Evolutionary conservation across 2,113 vertebrate species (phyloP), one percentile per base, ranked within the genome.

Genomic region (Tautogolabrus adspersus): DNA sequence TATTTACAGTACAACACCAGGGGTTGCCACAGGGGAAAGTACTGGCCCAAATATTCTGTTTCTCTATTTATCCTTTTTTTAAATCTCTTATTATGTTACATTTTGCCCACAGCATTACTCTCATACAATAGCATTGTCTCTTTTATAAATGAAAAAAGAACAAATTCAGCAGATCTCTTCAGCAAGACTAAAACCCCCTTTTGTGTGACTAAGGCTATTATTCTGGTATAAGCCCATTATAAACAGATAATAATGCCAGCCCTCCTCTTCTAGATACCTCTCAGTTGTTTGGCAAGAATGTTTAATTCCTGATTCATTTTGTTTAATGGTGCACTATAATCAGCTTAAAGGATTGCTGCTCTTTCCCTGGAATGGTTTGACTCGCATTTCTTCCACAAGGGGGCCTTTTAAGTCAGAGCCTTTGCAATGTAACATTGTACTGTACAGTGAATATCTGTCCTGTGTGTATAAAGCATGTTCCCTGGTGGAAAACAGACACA

Each of bases 331-430:
- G 68, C 75, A 79, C 75, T 75, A 59, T 89, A 92, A 89, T 87
- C 86, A 65, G 82, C 80, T 90, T 85, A 87, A 62, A 78, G 78
- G 79, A 64, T 73, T 85, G 78, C 26, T 80, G 77, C 38, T 81
- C 72, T 60, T 81, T 78, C 6, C 82, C 82, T 68, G 59, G 73
- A 26, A 54, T 30, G 49, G 80, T 34, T 49, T 60, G 19, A 21
- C 44, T n/a, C 30, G 18, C 71, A 92, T 93, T 86, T 85, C 79
- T 89, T 83, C 88, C 91, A 93, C 89, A 87, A 84, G 91, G 83
- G 86, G 91, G 86, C 67, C 7, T 72, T 77, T n/a, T 77, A 18
- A 52, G 68, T 56, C 64, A 40, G 60, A 71, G 18, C 44, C n/a
- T 52, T 40, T 62, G 21, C 47, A 21, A 6, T 19, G 52, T 66